Evolutionary conservation across 2,797 vertebrate species (phyloP), one percentile per base, ranked within the genome.

Genomic region (Aulostomus chinensis): DNA sequence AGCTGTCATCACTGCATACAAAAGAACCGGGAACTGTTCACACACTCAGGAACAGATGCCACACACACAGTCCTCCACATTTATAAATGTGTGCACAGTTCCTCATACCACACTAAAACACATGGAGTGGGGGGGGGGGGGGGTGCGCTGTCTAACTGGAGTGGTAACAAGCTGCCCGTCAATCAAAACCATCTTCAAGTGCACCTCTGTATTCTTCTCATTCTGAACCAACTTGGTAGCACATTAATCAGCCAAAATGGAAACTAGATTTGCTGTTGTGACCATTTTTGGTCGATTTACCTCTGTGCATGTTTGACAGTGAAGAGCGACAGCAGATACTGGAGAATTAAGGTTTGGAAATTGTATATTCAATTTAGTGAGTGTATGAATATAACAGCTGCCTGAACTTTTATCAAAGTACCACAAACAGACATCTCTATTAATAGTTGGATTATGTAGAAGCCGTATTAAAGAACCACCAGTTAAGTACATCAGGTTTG

Each of bases 111-210:
- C 41, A 30, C 9, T 28, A 21, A 28, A 10, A 29, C 11, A 11
- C 11, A 29, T 4, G 4, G 11, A 22, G 21, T 22, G 21, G 9
- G 6, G 56, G 50, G 67, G 37, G 56, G 55, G 45, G 34, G 20
- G 56, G 62, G 54, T 68, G 73, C 70, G 71, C 25, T 36, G 38
- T 35, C 48, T 72, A 78, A 78, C 64, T 78, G 67, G 68, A 40
- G 43, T 14, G 30, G 54, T 72, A 78, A 77, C 60, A 77, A 68
- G 61, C 54, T 40, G 15, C 35, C 60, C 76, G 68, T 73, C 73
- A 71, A 65, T 81, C 74, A 78, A 41, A 58, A 35, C 16, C 32
- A 15, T 51, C 4, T 20, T 39, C 15, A 9, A 29, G 2, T 59
- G 57, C 25, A 39, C 13, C 15, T 56, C 2, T 0, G 29, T 57